A percentile compares a stretch with the other conserved stretches of the same genome.
Evolutionary conservation across 2,888 invertebrate genomes (phyloP).

Genomic region (Phragmatobia fuliginosa): DNA sequence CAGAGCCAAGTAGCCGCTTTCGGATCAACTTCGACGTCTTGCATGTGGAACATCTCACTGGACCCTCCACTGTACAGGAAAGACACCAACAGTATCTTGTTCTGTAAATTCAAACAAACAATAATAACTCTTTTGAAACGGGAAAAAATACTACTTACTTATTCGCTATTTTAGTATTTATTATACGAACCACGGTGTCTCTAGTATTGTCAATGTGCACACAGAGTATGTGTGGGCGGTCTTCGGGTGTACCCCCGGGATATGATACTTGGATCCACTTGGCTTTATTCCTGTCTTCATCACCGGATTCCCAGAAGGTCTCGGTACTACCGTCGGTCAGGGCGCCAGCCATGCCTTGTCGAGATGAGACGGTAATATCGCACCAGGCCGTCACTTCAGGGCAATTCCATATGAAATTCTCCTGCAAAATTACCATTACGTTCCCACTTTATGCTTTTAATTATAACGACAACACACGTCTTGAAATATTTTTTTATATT

Average conservation of each 20-base stretch:
- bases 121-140: not conserved
- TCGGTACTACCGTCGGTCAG: conserved; percentile 97
- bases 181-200: conserved; percentile 91
- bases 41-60: conserved; percentile 93
- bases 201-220: conserved; percentile 98
- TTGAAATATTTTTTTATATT: too few relatives aligned
- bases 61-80: conserved; percentile 94
- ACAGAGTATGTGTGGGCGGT: conserved; percentile 91
- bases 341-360: conserved; percentile 97
- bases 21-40: conserved; percentile 94
- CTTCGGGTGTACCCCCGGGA: conserved; percentile 75
- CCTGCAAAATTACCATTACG: conserved; percentile 49
- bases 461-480: too few relatives aligned
- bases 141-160: too few relatives aligned
- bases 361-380: conserved; percentile 95
- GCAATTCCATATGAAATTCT: conserved; percentile 88
- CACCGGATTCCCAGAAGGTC: conserved; percentile 99
- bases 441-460: not conserved
- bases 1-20: conserved; percentile 96
- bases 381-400: conserved; percentile 91
- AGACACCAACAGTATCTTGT: conserved; percentile 94
- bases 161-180: not conserved
- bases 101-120: conserved; percentile 82
- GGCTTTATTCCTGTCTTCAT: conserved; percentile 97
- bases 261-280: conserved; percentile 90